Evolutionary conservation across 2,888 invertebrate species (phyloP), one percentile per base, ranked within the genome.

Genomic region (Rhogogaster chlorosoma): DNA sequence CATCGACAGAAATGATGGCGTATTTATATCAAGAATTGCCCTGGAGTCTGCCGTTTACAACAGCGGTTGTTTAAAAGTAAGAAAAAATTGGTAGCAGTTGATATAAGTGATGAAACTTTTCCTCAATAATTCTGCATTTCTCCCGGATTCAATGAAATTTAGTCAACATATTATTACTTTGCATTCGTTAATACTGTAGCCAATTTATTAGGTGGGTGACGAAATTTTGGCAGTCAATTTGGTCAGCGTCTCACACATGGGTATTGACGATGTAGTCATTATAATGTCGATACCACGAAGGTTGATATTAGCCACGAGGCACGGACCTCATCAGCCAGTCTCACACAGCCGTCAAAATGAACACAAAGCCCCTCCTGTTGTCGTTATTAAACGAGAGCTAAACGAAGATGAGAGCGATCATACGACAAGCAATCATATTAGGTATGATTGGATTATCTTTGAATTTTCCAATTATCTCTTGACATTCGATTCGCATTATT

Each of bases 271-370:
- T 94, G 99, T 99, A 87, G 99, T 99, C 89, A 98, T 99, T 92
- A 98, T 99, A 91, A 99, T 99, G 98, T 99, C 99, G 92, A 99
- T 99, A 94, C 99, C 99, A 7, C 96, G 99, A 92, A 96, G 99
- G 89, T 95, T 99, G 92, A 97, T 99, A 88, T 95, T 99, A 87
- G 98, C 98, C 90, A 99, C 99, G 88, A 96, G 98, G 90, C 98
- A 98, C 84, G 93, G 93, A 38, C 91, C 90, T 87, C 94, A 92
- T 87, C 93, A 93, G 87, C 92, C 92, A 29, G 88, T 93, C 53
- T 90, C 91, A 53, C 93, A 93, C 75, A 93, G 89, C 88, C 92
- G 93, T 87, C 93, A 93, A 86, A 89, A 89, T 85, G 97, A 98
- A 91, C 96, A 96, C 93, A 98, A 98, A 92, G 97, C 98, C 85